Evolutionary conservation across 2,888 invertebrate species (phyloP).

Genomic region (Eudemis profundana): DNA sequence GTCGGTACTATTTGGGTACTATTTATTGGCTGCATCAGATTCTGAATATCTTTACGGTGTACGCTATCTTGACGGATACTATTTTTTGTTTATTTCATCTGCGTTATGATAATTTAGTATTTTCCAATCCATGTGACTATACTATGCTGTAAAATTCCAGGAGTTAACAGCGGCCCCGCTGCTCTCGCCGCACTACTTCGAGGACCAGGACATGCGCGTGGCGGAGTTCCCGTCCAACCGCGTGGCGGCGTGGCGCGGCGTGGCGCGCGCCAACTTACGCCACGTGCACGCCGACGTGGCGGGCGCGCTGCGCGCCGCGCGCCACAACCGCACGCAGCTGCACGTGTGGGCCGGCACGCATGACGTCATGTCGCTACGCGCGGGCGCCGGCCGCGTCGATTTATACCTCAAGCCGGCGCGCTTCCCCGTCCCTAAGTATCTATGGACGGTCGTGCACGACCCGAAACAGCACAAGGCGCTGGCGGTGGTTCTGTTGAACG

Average conservation of each 20-base stretch:
- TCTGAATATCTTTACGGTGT: no score
- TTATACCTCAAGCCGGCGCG: constrained; percentile 56
- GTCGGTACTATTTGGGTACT: no score
- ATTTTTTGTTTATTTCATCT: no score
- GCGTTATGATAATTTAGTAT: no score
- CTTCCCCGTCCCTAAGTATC: constrained; percentile 73
- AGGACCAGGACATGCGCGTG: constrained; percentile 69
- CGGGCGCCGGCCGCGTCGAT: constrained; percentile 53
- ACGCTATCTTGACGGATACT: no score
- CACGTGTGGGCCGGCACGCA: constrained; percentile 68
- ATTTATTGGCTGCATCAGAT: no score
- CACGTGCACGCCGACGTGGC: constrained; percentile 71
- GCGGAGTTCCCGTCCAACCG: constrained; percentile 71
- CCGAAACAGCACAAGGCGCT: constrained; percentile 51
- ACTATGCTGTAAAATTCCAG: no score
- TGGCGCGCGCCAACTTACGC: constrained; percentile 68
- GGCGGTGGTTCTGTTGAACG: constrained; percentile 72
- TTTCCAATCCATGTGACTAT: no score
- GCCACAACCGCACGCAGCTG: constrained; percentile 50
- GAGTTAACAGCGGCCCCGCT: constrained; percentile 63
- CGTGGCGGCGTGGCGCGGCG: constrained; percentile 71
- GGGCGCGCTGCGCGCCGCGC: constrained; percentile 47
- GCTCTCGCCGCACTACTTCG: constrained; percentile 67
- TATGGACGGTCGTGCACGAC: constrained; percentile 72
- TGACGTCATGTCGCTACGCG: constrained; percentile 58